Conservation (phyloP, 2,797 vertebrate species). For the Vultur gryphus region DNA sequence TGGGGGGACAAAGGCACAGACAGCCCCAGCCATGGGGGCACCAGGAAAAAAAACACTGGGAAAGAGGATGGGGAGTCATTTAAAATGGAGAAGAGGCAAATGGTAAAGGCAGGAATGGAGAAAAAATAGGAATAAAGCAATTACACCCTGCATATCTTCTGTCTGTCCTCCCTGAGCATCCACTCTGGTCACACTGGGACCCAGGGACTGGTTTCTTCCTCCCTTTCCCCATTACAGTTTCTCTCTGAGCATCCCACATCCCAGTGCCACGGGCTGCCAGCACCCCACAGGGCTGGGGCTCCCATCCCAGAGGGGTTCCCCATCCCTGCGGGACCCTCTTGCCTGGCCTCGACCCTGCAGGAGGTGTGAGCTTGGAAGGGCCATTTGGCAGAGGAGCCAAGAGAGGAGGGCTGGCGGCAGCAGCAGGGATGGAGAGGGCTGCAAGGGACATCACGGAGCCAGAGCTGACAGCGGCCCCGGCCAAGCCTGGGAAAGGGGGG, state of each 20-base stretch:
- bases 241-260: not conserved
- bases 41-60: not conserved
- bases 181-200: not conserved
- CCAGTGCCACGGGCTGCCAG: not conserved
- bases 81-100: not conserved
- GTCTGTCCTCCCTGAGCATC: not conserved
- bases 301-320: too few species aligned
- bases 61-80: not conserved
- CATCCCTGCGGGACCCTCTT: accelerated
- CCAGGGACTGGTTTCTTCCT: not conserved
- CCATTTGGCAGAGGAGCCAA: not conserved
- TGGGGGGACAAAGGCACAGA: not conserved
- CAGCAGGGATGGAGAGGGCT: not conserved
- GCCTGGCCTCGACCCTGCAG: not conserved
- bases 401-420: not conserved
- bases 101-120: not conserved
- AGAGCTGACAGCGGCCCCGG: not conserved
- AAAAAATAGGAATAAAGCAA: not conserved
- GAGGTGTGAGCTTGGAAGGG: not conserved
- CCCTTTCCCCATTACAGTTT: not conserved
- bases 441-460: not conserved
- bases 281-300: not conserved
- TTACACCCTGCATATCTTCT: accelerated
- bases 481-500: not conserved
- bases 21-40: not conserved